phyloP scores from a whole-genome alignment of 1,140 invertebrate species.

The Saccostrea cuccullata region DNA sequence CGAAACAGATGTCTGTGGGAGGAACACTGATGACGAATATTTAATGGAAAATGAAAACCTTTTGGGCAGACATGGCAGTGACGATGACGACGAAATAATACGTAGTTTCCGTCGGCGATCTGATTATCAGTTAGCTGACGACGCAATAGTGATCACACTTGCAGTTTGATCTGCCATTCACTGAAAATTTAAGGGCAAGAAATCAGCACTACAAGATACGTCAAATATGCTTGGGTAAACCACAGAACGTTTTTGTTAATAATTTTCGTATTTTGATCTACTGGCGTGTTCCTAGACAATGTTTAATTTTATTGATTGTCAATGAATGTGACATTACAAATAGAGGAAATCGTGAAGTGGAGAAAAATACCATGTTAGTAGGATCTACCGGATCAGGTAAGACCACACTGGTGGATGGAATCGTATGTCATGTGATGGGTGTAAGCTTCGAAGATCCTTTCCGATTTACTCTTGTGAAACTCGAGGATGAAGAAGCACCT shows the following conservation, averaged over 20 bases:
- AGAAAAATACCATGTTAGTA: conserved; percentile 54
- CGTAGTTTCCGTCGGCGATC: not conserved
- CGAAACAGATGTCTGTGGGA: not conserved
- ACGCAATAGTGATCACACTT: not conserved
- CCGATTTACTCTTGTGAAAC: conserved; percentile 49
- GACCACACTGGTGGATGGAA: conserved; percentile 52
- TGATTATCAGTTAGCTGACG: not conserved
- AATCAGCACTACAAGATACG: conserved; percentile 37
- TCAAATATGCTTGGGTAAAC: conserved; percentile 47
- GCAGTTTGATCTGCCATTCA: conserved; percentile 15
- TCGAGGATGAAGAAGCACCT: conserved; percentile 48
- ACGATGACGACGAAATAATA: not conserved
- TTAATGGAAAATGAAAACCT: not conserved
- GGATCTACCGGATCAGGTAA: conserved; percentile 55
- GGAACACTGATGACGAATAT: not conserved
- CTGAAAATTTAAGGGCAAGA: conserved; percentile 25
- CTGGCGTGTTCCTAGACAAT: not conserved
- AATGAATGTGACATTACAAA: not conserved
- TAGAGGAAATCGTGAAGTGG: not conserved
- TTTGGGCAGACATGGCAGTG: not conserved
- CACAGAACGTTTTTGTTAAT: not conserved
- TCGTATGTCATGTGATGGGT: conserved; percentile 52
- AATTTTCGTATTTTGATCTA: too few species aligned
- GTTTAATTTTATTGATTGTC: not conserved
- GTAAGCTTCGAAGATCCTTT: conserved; percentile 51